Base-by-base conservation (phyloP, 2,113 vertebrate species). In the Catharus fuscescens region DNA sequence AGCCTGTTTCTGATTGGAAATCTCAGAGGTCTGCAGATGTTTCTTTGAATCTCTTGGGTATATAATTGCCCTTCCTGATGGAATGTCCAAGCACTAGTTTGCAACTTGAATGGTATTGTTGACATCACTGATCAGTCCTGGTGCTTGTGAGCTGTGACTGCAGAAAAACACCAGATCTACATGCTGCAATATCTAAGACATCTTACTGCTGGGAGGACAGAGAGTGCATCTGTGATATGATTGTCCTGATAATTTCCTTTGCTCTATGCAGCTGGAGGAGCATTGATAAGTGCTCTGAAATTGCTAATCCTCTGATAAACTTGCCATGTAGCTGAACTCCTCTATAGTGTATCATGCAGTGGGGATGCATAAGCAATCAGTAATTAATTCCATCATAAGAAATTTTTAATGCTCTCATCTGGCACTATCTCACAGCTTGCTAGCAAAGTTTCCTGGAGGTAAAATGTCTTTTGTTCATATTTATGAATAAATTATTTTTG, bases 91-190 rank as follows among this genome's bases (percentile, higher is more conserved):
- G 31, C 13, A 52, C 14, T 86, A n/a, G 17, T 65, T 64, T 76
- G 23, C 7, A 60, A 28, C 8, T 80, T 83, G 23, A 7, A 5
- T 15, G 23, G 15, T 44, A n/a, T 76, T 86, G 38, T 44, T 66
- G 19, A 14, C 8, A 23, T 28, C 29, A n/a, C 54, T 0, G 0
- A 12, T 56, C 59, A 38, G 18, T 59, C 14, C 73, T 60, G 14
- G 56, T 81, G 23, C 24, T 53, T 60, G 44, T n/a, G 14, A 0
- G 2, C 19, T 32, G 47, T 74, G 36, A 65, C 52, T 79, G 29
- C n/a, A 61, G 52, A 61, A 76, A 76, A 86, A 16, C 13, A 38
- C 36, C 34, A 64, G 25, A 54, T 60, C 28, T 64, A 18, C 38
- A 73, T 6, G 12, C 16, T 59, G 25, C 24, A 38, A 5, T 48